Conservation (phyloP, 1,140 invertebrate species). For the Aphelenchoides besseyi region DNA sequence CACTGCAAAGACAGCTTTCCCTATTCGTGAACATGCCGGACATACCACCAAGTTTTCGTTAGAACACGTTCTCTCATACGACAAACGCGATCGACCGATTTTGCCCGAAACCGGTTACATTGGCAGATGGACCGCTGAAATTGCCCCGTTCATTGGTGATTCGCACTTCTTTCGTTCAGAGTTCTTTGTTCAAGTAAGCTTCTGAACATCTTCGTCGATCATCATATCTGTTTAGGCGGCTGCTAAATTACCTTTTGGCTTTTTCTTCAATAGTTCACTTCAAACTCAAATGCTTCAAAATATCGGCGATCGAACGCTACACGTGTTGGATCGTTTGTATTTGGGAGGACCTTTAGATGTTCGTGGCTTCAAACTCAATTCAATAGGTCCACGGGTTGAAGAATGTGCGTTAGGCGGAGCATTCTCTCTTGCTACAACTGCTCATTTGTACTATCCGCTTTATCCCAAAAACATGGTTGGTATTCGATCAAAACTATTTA, state of each 20-base stretch:
- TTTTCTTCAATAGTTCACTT: conserved; percentile 44
- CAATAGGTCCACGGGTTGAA: conserved; percentile 51
- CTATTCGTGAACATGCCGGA: conserved; percentile 57
- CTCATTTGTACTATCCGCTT: conserved; percentile 23
- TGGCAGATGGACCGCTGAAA: conserved; percentile 32
- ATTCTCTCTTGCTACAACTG: conserved; percentile 50
- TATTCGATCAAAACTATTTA: too few species aligned
- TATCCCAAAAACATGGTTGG: conserved; percentile 21
- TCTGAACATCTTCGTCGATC: neutral
- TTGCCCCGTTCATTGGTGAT: conserved; percentile 55
- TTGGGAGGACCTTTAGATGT: conserved; percentile 58
- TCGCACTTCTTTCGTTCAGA: conserved; percentile 52
- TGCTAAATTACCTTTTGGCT: conserved; percentile 40
- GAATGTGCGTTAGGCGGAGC: conserved; percentile 46
- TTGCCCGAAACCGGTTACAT: conserved; percentile 43
- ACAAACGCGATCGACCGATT: conserved; percentile 54
- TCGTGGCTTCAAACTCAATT: conserved; percentile 57
- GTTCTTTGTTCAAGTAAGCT: conserved; percentile 50
- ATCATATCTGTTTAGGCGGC: conserved; percentile 42
- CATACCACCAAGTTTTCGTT: conserved; percentile 60
- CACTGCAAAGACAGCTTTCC: conserved; percentile 48
- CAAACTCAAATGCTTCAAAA: conserved; percentile 39
- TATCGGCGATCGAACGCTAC: conserved; percentile 45
- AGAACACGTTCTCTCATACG: conserved; percentile 45
- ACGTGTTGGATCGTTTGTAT: conserved; percentile 56